Evolutionary conservation across 2,113 vertebrate genomes (phyloP).

Genomic region (Otis tarda): DNA sequence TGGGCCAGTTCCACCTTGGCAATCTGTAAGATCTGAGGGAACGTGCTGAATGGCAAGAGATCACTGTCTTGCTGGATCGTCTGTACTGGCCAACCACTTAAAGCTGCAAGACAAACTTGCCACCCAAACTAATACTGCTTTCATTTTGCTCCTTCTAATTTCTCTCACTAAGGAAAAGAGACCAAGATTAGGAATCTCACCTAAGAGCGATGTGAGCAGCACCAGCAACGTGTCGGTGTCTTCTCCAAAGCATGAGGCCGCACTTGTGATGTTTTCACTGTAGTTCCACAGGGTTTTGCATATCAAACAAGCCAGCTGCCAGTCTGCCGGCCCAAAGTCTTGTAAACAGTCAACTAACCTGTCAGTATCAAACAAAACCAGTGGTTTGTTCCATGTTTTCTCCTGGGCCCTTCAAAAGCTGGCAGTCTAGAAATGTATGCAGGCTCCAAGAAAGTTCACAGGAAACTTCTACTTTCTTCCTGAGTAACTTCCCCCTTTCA

Average conservation of each 20-base stretch:
- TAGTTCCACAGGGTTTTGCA: conserved; percentile 96
- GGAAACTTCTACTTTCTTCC: not conserved
- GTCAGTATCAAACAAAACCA: not conserved
- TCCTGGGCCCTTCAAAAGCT: not conserved
- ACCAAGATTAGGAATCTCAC: conserved; percentile 64
- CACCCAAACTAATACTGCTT: not conserved
- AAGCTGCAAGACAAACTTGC: not conserved
- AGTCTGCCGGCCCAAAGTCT: conserved; percentile 89
- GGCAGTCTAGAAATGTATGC: not conserved
- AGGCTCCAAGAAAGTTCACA: not conserved
- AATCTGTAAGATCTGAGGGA: not conserved
- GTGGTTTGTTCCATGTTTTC: not conserved
- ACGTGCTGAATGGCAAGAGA: not conserved
- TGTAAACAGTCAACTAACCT: conserved; percentile 90
- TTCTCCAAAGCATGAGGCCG: conserved; percentile 65
- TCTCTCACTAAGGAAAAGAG: not conserved
- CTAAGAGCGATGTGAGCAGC: conserved; percentile 79
- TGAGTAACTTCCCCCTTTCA: not conserved
- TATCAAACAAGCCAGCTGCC: conserved; percentile 89
- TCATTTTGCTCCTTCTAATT: not conserved
- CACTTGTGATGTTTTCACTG: conserved; percentile 69
- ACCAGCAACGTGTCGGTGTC: conserved; percentile 69
- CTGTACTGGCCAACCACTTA: not conserved
- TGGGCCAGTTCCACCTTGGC: not conserved
- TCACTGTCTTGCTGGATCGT: not conserved